Conservation (phyloP, 2,797 vertebrate genomes). For the Anas bernieri region DNA sequence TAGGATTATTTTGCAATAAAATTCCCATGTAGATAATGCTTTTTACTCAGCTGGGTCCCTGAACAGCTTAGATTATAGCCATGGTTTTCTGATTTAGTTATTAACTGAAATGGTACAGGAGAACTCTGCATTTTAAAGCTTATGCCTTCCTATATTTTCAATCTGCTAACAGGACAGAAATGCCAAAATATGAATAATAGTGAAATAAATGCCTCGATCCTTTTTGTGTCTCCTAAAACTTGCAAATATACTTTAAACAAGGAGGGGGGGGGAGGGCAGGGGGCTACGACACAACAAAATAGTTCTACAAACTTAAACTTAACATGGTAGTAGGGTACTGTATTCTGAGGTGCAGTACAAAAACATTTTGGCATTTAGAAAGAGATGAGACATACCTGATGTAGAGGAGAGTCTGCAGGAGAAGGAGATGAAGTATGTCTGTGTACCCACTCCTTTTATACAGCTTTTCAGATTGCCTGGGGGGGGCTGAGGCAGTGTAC, state of each 20-base stretch:
- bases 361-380: neutral
- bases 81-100: neutral
- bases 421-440: neutral
- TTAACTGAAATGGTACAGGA: neutral
- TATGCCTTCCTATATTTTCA: neutral
- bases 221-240: neutral
- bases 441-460: neutral
- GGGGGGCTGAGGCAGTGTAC: neutral
- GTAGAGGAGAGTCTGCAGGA: neutral
- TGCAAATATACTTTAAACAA: neutral
- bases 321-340: fast-evolving
- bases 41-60: neutral
- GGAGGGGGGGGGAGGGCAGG: too few species aligned
- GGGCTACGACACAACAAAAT: too few species aligned
- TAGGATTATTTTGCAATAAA: neutral
- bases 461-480: neutral
- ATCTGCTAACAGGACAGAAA: neutral
- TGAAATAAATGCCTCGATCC: neutral
- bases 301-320: neutral
- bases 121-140: neutral
- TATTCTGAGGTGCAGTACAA: neutral
- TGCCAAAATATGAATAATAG: neutral
- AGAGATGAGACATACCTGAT: neutral
- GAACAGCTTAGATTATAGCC: neutral
- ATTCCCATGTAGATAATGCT: neutral